Evolutionary conservation across 37 sponge, comb jelly and placozoan species (phyloP), one percentile per base, ranked within the genome.

Genomic region (Petrosia ficiformis): DNA sequence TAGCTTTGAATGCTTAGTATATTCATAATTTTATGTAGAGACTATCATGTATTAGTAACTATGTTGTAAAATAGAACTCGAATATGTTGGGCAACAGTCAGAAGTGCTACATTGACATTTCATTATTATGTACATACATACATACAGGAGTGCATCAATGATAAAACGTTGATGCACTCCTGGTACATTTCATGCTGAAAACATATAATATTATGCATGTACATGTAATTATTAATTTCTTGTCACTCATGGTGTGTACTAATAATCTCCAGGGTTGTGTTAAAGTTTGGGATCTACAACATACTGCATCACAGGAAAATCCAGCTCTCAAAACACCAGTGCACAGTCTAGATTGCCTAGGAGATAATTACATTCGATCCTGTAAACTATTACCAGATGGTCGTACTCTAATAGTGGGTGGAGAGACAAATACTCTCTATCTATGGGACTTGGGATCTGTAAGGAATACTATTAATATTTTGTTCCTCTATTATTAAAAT

Each of bases 351-450:
- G 96, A 95, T 31, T 92, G 93, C 36, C 85, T 95, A 11, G 93
- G 83, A 36, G 99, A 98, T 63, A 98, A 90, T 78, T 98, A 98
- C 70, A 95, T 98, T 22, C 74, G 99, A 8, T 95, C 94, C 32
- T 94, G 94, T 65, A 98, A 98, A 85, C 84, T 98, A 52, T 78
- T 98, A 3, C 96, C 99, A 1, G 99, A 98, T 70, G 93, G 99
- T 0, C 41, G 87, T 52, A 85, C 90, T 3, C 80, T 98, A 48
- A 77, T 98, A 25, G 99, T 98, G 24, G 96, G 99, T 24, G 99
- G 99, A 44, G 99, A 98, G 69, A 89, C 96, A 3, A 89, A 84
- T 68, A 94, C 93, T 38, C 91, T 98, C 29, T 81, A 80, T 69
- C 65, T 98, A 38, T 98, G 89, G 89, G 99, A 98, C 82, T 75